Base-by-base conservation (phyloP, 2,888 invertebrate species). In the Stramonita haemastoma region DNA sequence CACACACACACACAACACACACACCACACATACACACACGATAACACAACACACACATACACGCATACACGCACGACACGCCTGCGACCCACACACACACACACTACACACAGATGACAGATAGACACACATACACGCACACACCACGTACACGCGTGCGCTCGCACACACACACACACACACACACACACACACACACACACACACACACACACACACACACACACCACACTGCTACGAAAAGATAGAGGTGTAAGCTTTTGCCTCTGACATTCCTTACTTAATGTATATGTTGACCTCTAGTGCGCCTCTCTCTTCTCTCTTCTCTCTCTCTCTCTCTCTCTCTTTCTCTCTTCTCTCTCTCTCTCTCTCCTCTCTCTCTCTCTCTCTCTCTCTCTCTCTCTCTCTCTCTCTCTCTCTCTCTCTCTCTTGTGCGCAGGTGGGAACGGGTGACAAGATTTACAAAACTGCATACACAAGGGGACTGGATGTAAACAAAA, bases 101-200 rank as follows among this genome's bases (percentile, higher is more conserved):
- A 73, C 73, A 29, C 73, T 19, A 13, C 11, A 8, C n/a, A n/a
- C n/a, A n/a, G n/a, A n/a, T n/a, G n/a, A n/a, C n/a, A 70, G 15
- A 70, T 26, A 70, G 19, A 70, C 70, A 70, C 70, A 70, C 70
- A 70, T 26, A 70, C 70, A 26, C 70, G 22, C 70, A 26, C 70
- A 70, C 22, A 26, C 79, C 60, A 60, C 60, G 13, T 22, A 81
- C 81, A 32, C 81, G 29, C 32, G 22, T 32, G 29, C 81, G 36
- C 81, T 29, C 81, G 36, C 81, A 83, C 34, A n/a, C 83, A 83
- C 84, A 46, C 84, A 84, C 84, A 22, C 84, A 56, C 56, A 22
- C 84, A 84, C 46, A 46, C 84, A 84, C 46, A 22, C 56, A 84
- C 84, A 46, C 84, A 84, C 84, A 84, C 84, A 84, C 56, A 84